Evolutionary conservation across 2,113 vertebrate species (phyloP).

Genomic region (Pantherophis guttatus): DNA sequence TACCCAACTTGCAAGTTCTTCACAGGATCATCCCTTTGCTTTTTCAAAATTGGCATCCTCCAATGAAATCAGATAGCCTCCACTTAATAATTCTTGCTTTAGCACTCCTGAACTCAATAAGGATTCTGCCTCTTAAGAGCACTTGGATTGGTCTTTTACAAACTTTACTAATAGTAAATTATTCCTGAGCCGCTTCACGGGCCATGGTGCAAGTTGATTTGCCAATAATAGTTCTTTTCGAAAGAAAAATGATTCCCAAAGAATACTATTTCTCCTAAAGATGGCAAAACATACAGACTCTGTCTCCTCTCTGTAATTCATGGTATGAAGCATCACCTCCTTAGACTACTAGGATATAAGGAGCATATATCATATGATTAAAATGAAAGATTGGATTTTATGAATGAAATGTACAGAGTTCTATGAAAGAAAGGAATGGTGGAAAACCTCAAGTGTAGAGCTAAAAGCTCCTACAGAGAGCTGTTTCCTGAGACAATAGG

Average conservation of each 20-base stretch:
- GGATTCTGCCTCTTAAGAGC: neutral
- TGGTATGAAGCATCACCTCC: neutral
- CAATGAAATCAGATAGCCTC: neutral
- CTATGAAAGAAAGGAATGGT: neutral
- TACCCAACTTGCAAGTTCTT: neutral
- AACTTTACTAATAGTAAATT: neutral
- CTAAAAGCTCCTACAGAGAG: neutral
- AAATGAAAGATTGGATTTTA: neutral
- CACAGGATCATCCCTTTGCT: neutral
- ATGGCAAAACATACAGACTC: neutral
- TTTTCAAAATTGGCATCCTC: neutral
- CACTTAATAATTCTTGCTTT: neutral
- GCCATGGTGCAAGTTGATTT: neutral
- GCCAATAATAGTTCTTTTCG: neutral
- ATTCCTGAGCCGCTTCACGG: neutral
- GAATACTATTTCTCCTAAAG: neutral
- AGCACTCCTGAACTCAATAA: neutral
- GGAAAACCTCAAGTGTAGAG: neutral
- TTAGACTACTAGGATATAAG: neutral
- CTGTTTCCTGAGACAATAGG: neutral
- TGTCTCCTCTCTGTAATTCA: neutral
- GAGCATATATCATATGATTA: neutral
- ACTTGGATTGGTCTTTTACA: neutral
- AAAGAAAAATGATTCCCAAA: neutral
- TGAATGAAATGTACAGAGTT: neutral